A percentile compares a stretch with the other conserved stretches of the same genome.
phyloP scores from a whole-genome alignment of 2,888 invertebrate genomes.

The Anarsia innoxiella region DNA sequence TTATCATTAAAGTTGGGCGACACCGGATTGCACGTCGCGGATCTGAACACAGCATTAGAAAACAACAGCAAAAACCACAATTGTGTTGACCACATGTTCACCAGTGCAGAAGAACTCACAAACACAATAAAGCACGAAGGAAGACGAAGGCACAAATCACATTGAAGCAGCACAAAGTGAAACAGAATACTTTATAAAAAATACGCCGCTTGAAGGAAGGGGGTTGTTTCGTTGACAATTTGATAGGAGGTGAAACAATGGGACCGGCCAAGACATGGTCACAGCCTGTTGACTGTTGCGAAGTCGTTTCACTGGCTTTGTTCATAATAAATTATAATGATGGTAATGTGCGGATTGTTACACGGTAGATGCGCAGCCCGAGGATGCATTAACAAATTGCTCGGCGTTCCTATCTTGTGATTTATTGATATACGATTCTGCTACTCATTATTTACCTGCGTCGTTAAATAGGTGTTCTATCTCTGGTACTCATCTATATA shows the following conservation, averaged over 20 bases:
- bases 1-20: conserved; percentile 45
- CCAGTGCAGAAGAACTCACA: conserved; percentile 6
- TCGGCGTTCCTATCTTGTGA: conserved; percentile 1
- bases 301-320: conserved; percentile 61
- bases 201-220: conserved; percentile 31
- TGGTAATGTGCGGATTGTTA: conserved; percentile 53
- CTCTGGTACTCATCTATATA: too few species aligned
- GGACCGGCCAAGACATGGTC: conserved; percentile 51
- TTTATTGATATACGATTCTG: conserved; percentile 8
- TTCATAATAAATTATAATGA: conserved; percentile 53
- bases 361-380: conserved; percentile 45
- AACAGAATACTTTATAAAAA: conserved; percentile 57
- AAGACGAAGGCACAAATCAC: conserved; percentile 23
- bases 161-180: conserved; percentile 29
- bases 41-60: not conserved
- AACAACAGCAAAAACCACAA: conserved; percentile 2
- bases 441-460: too few species aligned
- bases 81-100: conserved; percentile 9
- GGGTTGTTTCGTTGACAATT: conserved; percentile 55
- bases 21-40: conserved; percentile 24
- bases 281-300: conserved; percentile 65
- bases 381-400: conserved; percentile 35
- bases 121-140: conserved; percentile 7
- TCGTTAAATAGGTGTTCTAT: too few species aligned
- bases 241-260: conserved; percentile 59